Percentiles rank a stretch among this genome's conserved stretches.
Evolutionary conservation across 2,113 vertebrate genomes (phyloP).

Genomic region (Desmodus rotundus): DNA sequence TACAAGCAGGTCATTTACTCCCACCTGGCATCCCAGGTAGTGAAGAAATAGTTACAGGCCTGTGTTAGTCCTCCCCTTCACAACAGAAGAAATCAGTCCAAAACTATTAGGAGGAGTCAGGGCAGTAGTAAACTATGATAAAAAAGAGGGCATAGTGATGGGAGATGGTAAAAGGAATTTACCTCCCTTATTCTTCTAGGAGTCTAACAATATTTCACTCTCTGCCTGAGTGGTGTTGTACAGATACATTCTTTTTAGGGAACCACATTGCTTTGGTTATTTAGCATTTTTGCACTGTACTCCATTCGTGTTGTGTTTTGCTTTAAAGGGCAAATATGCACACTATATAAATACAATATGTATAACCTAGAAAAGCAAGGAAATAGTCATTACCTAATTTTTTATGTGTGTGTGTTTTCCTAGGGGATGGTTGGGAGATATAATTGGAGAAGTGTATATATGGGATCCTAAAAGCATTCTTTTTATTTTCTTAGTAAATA

Average conservation of each 20-base stretch:
- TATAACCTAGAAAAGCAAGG: not conserved
- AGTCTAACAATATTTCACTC: not conserved
- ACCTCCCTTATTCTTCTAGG: not conserved
- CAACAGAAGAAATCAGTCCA: not conserved
- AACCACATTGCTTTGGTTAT: not conserved
- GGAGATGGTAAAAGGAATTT: not conserved
- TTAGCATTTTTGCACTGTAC: not conserved
- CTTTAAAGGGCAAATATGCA: not conserved
- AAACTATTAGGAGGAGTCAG: not conserved
- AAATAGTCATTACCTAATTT: not conserved
- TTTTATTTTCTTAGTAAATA: not conserved
- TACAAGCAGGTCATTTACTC: not conserved
- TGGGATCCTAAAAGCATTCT: not conserved
- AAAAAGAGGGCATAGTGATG: not conserved
- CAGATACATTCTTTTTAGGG: not conserved
- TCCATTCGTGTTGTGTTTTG: not conserved
- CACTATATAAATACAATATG: not conserved
- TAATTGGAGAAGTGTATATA: not conserved
- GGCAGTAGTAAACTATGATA: not conserved
- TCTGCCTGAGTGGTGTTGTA: not conserved
- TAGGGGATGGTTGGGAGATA: not conserved
- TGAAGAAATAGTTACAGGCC: not conserved
- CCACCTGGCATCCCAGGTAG: not conserved
- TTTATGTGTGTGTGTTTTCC: not conserved
- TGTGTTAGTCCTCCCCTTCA: not conserved